Base-by-base conservation (phyloP, 2,888 invertebrate genomes). In the Philereme transversata region DNA sequence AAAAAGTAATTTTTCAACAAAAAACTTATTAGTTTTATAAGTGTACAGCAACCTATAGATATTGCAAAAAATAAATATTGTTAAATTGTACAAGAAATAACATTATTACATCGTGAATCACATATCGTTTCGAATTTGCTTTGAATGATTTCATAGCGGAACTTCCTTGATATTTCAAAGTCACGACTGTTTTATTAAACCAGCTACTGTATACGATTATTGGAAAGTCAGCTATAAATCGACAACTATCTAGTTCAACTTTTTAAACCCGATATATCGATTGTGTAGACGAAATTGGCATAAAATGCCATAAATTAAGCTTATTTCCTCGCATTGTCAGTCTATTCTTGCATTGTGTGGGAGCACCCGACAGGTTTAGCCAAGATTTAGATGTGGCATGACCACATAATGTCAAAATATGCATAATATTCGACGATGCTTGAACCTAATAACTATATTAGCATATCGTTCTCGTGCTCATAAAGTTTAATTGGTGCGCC, bases 381-480 rank as follows among this genome's bases (percentile, higher is more conserved):
- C 69, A 75, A 78, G 81, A 84, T 84, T 83, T 81, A 81, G 78
- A 77, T 76, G 75, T 78, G 71, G 73, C 75, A 69, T 72, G 74
- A 75, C 77, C 75, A 67, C 57, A 68, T 71, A 76, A 81, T 76
- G 81, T 82, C 82, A 79, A 81, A 82, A 81, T 79, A 83, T 69
- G 51, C 65, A 61, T 67, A 65, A 62, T 56, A 65, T 71, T 73
- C 70, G 68, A 67, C 43, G 59, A 65, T 69, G 70, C 66, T 68
- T 68, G 65, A 73, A 72, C 70, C 69, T 65, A 74, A 77, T 65
- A 68, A 58, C 61, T 67, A 55, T 68, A 77, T 73, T 73, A 73
- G 71, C 68, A 73, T 74, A 72, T 69, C 62, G 65, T 57, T 68
- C 61, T 64, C 58, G 63, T 57, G 53, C 48, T 62, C 57, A 56